phyloP scores from a whole-genome alignment of 1,140 invertebrate species.

The Brachystomella parvula region DNA sequence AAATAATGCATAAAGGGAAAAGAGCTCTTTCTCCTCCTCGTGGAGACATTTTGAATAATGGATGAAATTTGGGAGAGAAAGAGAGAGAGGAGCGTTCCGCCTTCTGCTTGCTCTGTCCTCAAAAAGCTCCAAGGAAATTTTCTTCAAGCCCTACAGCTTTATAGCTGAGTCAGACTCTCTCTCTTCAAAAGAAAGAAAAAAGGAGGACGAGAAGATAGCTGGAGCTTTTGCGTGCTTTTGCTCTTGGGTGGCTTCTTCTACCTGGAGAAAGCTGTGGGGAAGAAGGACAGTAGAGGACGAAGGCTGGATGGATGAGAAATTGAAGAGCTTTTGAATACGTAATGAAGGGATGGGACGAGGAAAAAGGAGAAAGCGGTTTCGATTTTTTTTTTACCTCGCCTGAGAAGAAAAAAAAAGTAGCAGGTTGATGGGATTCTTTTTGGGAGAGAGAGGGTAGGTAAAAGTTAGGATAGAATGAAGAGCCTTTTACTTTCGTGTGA shows the following conservation, averaged over 20 bases:
- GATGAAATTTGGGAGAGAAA: not conserved
- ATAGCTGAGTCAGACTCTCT: no score
- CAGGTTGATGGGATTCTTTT: not conserved
- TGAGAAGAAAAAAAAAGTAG: no score
- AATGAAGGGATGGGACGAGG: constrained; percentile 7
- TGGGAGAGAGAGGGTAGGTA: no score
- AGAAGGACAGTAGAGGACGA: not conserved
- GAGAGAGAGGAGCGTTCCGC: not conserved
- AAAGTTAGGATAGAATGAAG: not conserved
- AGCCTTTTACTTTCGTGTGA: not conserved
- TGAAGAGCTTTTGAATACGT: constrained; percentile 10
- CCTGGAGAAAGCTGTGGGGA: no score
- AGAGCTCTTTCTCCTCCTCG: not conserved
- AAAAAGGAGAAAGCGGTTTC: no score
- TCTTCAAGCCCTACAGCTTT: no score
- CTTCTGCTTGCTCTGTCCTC: no score
- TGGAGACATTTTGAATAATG: constrained; percentile 6
- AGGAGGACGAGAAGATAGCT: no score
- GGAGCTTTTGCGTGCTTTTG: no score
- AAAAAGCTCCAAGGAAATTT: no score
- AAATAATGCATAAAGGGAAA: not conserved
- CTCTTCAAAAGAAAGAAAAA: no score
- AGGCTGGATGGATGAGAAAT: not conserved
- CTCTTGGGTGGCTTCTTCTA: no score
- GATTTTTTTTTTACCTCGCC: not conserved